Evolutionary conservation across 1,140 invertebrate species (phyloP).

Genomic region (Arctopsyche grandis): DNA sequence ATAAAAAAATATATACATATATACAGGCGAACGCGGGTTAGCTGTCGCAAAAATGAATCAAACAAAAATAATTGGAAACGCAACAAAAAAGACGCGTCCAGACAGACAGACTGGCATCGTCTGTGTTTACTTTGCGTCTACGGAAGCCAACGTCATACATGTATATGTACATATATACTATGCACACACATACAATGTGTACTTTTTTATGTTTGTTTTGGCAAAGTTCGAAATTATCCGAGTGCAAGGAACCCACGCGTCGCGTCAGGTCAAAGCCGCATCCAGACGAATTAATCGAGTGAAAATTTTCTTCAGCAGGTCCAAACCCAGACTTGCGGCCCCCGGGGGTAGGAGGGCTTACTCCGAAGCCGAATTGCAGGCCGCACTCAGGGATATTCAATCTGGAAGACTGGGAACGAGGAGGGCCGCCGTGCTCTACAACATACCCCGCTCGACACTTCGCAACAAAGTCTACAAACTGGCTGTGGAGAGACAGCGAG

Average conservation of each 20-base stretch:
- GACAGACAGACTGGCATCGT: slow-evolving; percentile 11
- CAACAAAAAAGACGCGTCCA: not conserved
- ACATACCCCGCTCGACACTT: slow-evolving; percentile 93
- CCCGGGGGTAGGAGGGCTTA: slow-evolving; percentile 77
- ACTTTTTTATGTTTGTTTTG: not conserved
- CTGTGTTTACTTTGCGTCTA: slow-evolving; percentile 27
- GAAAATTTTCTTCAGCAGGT: slow-evolving; percentile 53
- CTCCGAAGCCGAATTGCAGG: slow-evolving; percentile 91
- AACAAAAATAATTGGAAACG: slow-evolving; percentile 37
- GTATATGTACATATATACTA: not conserved
- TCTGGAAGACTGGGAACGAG: slow-evolving; percentile 91
- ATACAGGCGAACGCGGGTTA: not conserved
- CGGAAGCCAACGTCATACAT: slow-evolving; percentile 15
- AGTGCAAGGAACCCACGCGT: not conserved
- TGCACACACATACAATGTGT: not conserved
- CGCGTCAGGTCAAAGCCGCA: not conserved
- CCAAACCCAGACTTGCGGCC: slow-evolving; percentile 67
- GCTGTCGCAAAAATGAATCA: slow-evolving; percentile 37
- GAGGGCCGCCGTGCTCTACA: slow-evolving; percentile 92
- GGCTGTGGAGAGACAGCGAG: slow-evolving; percentile 75
- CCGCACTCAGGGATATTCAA: slow-evolving; percentile 91
- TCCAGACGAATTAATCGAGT: not conserved
- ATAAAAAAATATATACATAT: not conserved
- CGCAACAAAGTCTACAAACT: slow-evolving; percentile 94
- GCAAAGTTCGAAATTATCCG: not conserved